Base-by-base conservation (phyloP, 2,113 vertebrate genomes). In the Epinephelus lanceolatus region DNA sequence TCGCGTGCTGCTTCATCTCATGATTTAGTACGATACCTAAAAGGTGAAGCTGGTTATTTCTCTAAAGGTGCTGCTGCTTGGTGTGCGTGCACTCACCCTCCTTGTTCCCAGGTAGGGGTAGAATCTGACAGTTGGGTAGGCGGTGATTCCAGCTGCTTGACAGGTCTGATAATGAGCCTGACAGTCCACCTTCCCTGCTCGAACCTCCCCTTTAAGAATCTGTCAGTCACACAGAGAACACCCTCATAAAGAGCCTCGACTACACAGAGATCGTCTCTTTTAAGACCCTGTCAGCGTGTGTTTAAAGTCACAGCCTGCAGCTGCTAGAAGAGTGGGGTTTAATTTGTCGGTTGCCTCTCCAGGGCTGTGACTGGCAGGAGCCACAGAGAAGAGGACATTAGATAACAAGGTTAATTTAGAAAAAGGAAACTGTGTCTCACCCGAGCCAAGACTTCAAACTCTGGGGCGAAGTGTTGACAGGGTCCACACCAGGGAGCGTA, bases 401-500 rank as follows among this genome's bases (percentile, higher is more conserved):
- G 27, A 21, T 10, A 21, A 15, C 25, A 42, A 74, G 18, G 19
- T 11, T 18, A 2, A 63, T 63, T 51, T 18, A 8, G 3, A 27
- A 18, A 13, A 25, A 55, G 5, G 15, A 30, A 40, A 13, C 42
- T 3, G 9, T 2, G 9, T 63, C 95, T 89, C 93, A 99, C 98
- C 95, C 95, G 95, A 84, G 98, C 98, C 19, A 99, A 87, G 11
- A 97, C 92, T 87, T 99, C 98, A 95, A 99, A 99, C 90, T 99
- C 98, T 2, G 98, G 98, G 86, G 98, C 96, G 87, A 99, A 99
- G 81, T 96, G 97, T 47, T 97, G 97, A 86, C 98, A 99, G 70
- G 98, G 98, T 71, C 98, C 97, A 91, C 98, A 99, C 98, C 98
- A 99, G 11, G 98, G 98, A 72, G 98, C 97, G 49, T 98, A 99